Evolutionary conservation across 2,113 vertebrate genomes (phyloP).

Genomic region (Lynx canadensis): DNA sequence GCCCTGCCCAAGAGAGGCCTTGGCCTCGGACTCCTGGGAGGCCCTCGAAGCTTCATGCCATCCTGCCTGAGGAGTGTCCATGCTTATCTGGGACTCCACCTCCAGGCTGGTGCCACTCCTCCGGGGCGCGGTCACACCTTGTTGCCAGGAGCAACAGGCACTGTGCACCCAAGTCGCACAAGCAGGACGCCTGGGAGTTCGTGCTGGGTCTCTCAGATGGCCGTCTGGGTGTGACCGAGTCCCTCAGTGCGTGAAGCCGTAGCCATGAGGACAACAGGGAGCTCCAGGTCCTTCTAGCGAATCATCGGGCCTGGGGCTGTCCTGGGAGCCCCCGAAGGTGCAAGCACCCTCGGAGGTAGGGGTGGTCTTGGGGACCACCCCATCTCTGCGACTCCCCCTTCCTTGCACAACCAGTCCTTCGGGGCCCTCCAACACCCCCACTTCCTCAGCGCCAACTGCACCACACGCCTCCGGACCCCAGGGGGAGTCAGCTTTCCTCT

Average conservation of each 20-base stretch:
- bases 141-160: no score
- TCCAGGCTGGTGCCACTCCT: neutral
- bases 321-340: neutral
- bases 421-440: neutral
- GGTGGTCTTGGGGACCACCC: neutral
- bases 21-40: neutral
- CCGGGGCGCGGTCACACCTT: fast-evolving
- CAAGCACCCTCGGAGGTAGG: neutral
- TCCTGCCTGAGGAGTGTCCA: neutral
- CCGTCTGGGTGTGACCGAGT: neutral
- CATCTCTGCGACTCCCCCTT: neutral
- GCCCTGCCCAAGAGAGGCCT: neutral
- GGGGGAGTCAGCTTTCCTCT: neutral
- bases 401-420: neutral
- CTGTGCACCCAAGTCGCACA: fast-evolving
- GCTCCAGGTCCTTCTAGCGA: neutral
- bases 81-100: neutral
- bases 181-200: neutral
- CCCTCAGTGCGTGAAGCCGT: neutral
- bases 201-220: neutral
- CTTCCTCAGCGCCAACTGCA: no score
- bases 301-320: neutral
- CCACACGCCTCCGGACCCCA: neutral
- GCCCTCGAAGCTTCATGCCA: neutral
- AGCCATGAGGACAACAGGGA: neutral